phyloP scores from a whole-genome alignment of 2,888 invertebrate species.

The Cataglyphis cursor region DNA sequence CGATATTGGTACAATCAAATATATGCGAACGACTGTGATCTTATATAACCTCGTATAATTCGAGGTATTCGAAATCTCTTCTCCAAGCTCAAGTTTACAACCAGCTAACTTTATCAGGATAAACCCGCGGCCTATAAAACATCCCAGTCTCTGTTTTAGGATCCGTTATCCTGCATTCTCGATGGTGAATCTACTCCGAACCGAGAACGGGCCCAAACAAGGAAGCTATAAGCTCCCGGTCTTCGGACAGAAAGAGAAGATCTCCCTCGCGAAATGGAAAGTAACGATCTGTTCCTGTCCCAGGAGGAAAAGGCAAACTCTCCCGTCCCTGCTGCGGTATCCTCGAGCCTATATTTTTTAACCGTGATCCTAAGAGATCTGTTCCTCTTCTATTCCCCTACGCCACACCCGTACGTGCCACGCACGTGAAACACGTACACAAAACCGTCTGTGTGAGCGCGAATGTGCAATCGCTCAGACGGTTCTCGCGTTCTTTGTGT shows the following conservation, averaged over 20 bases:
- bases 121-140: conserved; percentile 17
- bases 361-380: conserved; percentile 67
- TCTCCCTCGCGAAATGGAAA: conserved; percentile 58
- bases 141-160: not conserved
- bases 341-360: conserved; percentile 77
- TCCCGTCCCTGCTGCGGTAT: conserved; percentile 12
- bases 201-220: conserved; percentile 8
- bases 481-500: conserved; percentile 67
- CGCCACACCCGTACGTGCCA: conserved; percentile 28
- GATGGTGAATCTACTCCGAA: conserved; percentile 27
- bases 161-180: conserved; percentile 30
- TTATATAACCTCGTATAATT: not conserved
- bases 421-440: conserved; percentile 38
- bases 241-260: not conserved
- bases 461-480: conserved; percentile 48
- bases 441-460: conserved; percentile 56
- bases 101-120: conserved; percentile 9
- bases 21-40: not conserved
- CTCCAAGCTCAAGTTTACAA: not conserved
- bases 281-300: conserved; percentile 72
- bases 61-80: not conserved
- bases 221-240: conserved; percentile 8
- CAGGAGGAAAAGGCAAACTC: conserved; percentile 63
- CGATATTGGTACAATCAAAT: conserved; percentile 1
- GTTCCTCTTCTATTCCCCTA: not conserved